Conservation (phyloP, 2,888 invertebrate genomes). For the Lottia gigantea region DNA sequence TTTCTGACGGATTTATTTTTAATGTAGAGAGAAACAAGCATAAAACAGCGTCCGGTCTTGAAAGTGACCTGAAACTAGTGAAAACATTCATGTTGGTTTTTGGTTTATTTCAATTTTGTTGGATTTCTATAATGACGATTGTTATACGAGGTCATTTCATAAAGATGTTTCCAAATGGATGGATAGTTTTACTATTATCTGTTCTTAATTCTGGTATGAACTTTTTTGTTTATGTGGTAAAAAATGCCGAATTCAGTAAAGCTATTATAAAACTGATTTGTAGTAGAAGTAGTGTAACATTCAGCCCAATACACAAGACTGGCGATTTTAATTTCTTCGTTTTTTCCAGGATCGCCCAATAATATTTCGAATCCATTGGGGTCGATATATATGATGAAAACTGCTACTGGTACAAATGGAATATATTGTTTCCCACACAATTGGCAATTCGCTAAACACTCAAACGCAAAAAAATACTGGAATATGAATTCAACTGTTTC, state of each 20-base stretch:
- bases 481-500: too few species aligned
- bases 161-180: slow-evolving; percentile 14
- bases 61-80: slow-evolving; percentile 20
- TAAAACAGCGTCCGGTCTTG: background rate
- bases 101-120: slow-evolving; percentile 28
- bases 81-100: slow-evolving; percentile 29
- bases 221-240: slow-evolving; percentile 25
- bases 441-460: too few species aligned
- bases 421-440: too few species aligned
- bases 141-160: slow-evolving; percentile 22
- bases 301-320: too few species aligned
- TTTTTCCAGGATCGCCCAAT: too few species aligned
- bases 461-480: too few species aligned
- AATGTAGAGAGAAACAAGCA: background rate
- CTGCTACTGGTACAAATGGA: too few species aligned
- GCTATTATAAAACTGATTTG: slow-evolving; percentile 22
- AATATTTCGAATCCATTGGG: too few species aligned
- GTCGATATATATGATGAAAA: too few species aligned
- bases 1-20: slow-evolving; percentile 6
- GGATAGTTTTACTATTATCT: slow-evolving; percentile 18
- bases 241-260: slow-evolving; percentile 24
- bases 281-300: background rate
- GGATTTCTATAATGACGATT: slow-evolving; percentile 26
- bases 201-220: slow-evolving; percentile 30
- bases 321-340: too few species aligned